phyloP scores from a whole-genome alignment of 2,113 vertebrate genomes.

The Castor canadensis region DNA sequence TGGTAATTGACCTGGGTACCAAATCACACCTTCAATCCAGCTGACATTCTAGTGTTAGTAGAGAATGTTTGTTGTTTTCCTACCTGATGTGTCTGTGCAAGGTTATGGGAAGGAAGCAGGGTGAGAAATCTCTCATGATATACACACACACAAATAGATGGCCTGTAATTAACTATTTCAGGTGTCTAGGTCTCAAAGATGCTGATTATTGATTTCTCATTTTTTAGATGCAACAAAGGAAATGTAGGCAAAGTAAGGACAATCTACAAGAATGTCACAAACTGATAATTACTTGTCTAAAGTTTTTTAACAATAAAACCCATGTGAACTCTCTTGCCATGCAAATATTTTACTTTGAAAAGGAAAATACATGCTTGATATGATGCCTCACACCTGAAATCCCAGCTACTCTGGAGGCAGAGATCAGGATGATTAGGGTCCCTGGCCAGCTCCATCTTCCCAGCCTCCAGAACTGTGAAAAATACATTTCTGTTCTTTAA shows the following conservation, averaged over 20 bases:
- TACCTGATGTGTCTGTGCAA: background rate
- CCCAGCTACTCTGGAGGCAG: too few relatives aligned
- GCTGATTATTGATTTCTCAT: background rate
- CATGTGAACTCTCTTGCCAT: background rate
- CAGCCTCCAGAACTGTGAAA: background rate
- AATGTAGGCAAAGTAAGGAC: background rate
- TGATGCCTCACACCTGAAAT: too few relatives aligned
- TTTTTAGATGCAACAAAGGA: background rate
- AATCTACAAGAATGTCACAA: background rate
- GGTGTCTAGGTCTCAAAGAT: background rate
- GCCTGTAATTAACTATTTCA: background rate
- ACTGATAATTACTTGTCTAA: background rate
- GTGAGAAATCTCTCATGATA: background rate
- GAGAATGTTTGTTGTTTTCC: background rate
- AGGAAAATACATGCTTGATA: background rate
- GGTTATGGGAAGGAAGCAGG: background rate
- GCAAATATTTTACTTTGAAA: constrained; percentile 8
- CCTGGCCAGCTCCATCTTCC: too few relatives aligned
- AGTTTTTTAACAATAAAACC: background rate
- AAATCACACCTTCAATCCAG: background rate
- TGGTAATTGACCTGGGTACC: background rate
- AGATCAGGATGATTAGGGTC: too few relatives aligned
- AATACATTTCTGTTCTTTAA: background rate
- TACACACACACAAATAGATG: background rate
- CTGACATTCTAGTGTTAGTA: background rate